Conservation (phyloP, 2,113 vertebrate species). For the Vireo altiloquus region DNA sequence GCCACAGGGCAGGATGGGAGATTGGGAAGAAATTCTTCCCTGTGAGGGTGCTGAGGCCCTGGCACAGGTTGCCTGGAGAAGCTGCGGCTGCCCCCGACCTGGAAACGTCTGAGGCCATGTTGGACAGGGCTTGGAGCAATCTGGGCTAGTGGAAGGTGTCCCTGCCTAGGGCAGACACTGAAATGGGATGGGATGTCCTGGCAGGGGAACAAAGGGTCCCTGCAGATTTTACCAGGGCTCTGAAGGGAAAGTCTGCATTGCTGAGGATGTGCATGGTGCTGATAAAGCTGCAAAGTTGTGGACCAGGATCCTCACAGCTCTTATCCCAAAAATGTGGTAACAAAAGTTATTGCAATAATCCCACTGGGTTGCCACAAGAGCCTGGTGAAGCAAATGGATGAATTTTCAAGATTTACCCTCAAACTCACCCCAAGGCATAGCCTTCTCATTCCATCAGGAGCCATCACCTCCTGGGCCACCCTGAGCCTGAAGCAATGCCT, state of each 20-base stretch:
- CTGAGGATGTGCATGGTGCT: accelerated
- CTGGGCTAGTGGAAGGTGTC: accelerated
- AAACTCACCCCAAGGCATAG: background rate
- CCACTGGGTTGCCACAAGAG: background rate
- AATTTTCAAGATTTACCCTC: background rate
- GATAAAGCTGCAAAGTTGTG: background rate
- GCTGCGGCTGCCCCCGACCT: background rate
- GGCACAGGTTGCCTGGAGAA: background rate
- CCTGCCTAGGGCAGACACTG: background rate
- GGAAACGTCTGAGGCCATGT: background rate
- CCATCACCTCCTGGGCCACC: background rate
- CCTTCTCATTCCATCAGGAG: background rate
- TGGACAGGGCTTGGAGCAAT: background rate
- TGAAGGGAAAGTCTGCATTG: background rate
- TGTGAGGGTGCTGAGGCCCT: accelerated
- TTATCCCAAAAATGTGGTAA: background rate
- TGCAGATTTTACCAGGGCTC: background rate
- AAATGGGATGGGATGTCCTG: background rate
- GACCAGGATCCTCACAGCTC: background rate
- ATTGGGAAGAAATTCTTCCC: background rate
- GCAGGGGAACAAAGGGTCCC: background rate
- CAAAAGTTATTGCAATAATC: background rate
- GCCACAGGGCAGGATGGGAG: background rate
- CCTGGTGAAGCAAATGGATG: background rate
- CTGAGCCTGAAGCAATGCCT: accelerated